These are phyloP conservation scores for Leptarthrus brevirostris DNA, from an alignment of 2,888 invertebrate genomes.

Conservation along the genomic window DNA sequence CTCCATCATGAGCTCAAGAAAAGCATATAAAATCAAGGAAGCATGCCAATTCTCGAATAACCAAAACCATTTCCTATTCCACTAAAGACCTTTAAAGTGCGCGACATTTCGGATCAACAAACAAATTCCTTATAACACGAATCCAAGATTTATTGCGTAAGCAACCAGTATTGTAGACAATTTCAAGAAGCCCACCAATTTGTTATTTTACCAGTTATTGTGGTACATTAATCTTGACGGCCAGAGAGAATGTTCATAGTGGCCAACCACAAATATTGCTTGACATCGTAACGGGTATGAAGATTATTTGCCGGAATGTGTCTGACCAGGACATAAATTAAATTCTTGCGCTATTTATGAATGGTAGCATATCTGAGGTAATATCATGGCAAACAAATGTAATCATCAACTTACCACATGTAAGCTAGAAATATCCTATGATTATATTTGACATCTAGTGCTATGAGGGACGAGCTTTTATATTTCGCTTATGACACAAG, in stretches of 20 bases:
- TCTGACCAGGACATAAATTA: conserved; percentile 9
- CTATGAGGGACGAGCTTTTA: not conserved
- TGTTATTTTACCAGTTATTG: conserved; percentile 24
- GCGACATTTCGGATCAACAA: too few relatives aligned
- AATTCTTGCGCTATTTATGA: conserved; percentile 33
- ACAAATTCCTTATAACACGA: too few relatives aligned
- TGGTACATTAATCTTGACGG: conserved; percentile 26
- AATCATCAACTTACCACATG: conserved; percentile 19
- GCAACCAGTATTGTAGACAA: not conserved
- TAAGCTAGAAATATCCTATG: conserved; percentile 1
- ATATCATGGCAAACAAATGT: conserved; percentile 33
- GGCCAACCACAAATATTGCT: conserved; percentile 28
- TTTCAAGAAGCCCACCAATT: conserved; percentile 36
- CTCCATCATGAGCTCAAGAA: too few relatives aligned
- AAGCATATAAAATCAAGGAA: too few relatives aligned
- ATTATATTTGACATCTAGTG: conserved; percentile 19
- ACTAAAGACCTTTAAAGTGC: too few relatives aligned
- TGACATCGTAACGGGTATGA: not conserved
- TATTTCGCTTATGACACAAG: too few relatives aligned
- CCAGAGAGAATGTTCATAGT: conserved; percentile 11
- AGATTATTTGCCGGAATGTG: not conserved
- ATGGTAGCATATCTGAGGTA: conserved; percentile 14
- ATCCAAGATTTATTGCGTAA: conserved; percentile 1
- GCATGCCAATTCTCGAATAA: too few relatives aligned
- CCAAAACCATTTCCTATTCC: too few relatives aligned